Base-by-base conservation (phyloP, 2,113 vertebrate genomes). In the Xenopus tropicalis region DNA sequence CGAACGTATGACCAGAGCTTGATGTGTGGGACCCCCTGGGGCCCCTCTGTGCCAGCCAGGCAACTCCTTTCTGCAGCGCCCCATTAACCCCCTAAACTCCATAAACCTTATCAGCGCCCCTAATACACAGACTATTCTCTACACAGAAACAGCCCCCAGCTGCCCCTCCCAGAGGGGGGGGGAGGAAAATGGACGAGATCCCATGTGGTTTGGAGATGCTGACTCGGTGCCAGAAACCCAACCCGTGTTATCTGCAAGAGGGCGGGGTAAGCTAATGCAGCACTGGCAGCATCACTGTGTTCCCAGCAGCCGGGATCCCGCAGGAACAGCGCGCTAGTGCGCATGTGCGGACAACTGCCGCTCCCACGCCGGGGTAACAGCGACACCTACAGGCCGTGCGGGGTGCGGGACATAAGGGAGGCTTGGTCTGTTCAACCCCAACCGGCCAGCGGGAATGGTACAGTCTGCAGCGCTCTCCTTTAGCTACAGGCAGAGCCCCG, bases 171-270 rank as follows among this genome's bases (percentile, higher is more conserved):
- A 25, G 25, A 10, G 14, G 65, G 16, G 65, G 16, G 42, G 44
- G 66, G 29, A 37, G 29, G 20, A 19, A 29, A 24, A 63, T 24
- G 46, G 61, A 22, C 44, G 71, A 69, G 72, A 68, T 74, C 72
- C 65, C 72, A 68, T 43, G 73, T 22, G 73, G 46, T 43, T 63
- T 63, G 42, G 51, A 54, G 73, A 23, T 75, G 73, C 73, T 75
- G 73, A 75, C 66, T 69, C 66, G 44, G 66, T 75, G 73, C 73
- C 73, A 75, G 66, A 56, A 69, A 75, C 73, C 73, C 73, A 75
- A 66, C 73, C 73, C 73, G 73, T 75, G 73, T 75, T 75, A 75
- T 75, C 73, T 75, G 73, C 73, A 75, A 75, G 73, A 75, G 73
- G 73, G 73, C 73, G 73, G 73, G 73, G 73, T 69, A 75, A 75